phyloP scores from a whole-genome alignment of 2,888 invertebrate genomes.

The Pyralis farinalis region DNA sequence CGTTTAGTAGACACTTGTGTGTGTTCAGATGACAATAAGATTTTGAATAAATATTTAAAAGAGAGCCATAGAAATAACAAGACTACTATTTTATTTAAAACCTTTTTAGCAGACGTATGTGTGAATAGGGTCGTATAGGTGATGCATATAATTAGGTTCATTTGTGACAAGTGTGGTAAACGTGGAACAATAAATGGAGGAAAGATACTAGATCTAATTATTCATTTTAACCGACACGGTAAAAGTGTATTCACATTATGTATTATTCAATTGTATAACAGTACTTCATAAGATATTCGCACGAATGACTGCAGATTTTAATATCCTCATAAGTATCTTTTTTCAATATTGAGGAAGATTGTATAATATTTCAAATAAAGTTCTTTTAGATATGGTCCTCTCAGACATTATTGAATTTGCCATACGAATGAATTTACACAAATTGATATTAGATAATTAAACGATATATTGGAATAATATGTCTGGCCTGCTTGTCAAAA shows the following conservation, averaged over 20 bases:
- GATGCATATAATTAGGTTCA: background rate
- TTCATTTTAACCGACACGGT: background rate
- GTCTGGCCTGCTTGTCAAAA: too few relatives aligned
- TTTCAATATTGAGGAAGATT: too few relatives aligned
- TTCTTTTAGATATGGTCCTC: too few relatives aligned
- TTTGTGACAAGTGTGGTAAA: conserved; percentile 1
- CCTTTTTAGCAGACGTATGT: background rate
- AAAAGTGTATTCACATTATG: conserved; percentile 10
- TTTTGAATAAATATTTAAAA: conserved; percentile 14
- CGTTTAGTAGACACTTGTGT: background rate
- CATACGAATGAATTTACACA: too few relatives aligned
- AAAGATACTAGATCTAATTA: conserved; percentile 7
- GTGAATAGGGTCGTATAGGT: conserved; percentile 1
- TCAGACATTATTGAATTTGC: too few relatives aligned
- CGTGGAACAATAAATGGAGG: conserved; percentile 4
- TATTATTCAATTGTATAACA: background rate
- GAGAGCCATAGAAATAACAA: conserved; percentile 27
- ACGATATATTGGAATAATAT: too few relatives aligned
- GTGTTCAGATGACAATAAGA: conserved; percentile 1
- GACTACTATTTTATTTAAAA: conserved; percentile 15
- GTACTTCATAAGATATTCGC: too few relatives aligned
- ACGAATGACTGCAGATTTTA: too few relatives aligned
- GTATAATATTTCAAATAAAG: too few relatives aligned
- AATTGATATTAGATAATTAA: too few relatives aligned
- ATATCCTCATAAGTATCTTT: too few relatives aligned